Base-by-base conservation (phyloP, 1,140 invertebrate species). In the Teleogryllus occipitalis region DNA sequence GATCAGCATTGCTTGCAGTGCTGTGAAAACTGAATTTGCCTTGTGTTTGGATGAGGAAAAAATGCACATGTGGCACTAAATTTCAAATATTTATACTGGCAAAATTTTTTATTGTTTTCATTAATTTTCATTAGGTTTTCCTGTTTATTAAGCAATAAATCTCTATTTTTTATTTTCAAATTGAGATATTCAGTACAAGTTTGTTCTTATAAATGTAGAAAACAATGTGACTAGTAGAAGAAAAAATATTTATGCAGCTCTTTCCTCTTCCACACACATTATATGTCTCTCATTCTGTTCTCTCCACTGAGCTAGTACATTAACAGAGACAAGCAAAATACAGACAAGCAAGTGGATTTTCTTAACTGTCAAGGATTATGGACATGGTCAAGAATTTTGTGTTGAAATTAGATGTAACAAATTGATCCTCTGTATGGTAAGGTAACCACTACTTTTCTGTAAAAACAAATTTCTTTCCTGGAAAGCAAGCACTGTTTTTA, bases 361-460 rank as follows among this genome's bases (percentile, higher is more conserved):
- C 0, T 14, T 65, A 14, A 65, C 54, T 65, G 7, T 65, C 54
- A 65, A 65, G 54, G 54, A 65, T 3, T 65, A 18, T 65, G 54
- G 54, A 65, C 18, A 18, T 65, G 54, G 18, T 18, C 54, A 65
- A 65, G 54, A 65, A 65, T 65, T 65, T 65, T 65, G 18, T 65
- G 54, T 65, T 65, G 54, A 14, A 18, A 65, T 65, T 65, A 65
- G 7, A 65, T 65, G 18, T 65, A 65, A 18, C 54, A 65, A 65
- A 65, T 65, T 65, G 54, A 65, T 14, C 54, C 54, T 65, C 54
- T 65, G 54, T 65, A 65, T 65, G 54, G 54, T 65, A 65, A 65
- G 54, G 54, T 65, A 65, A 65, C 18, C 54, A 65, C 54, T 65
- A 65, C 54, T 65, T 65, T 65, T 65, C 54, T 65, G 54, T 65